Base-by-base conservation (phyloP, 2,797 vertebrate genomes). In the Myotis findleyi region DNA sequence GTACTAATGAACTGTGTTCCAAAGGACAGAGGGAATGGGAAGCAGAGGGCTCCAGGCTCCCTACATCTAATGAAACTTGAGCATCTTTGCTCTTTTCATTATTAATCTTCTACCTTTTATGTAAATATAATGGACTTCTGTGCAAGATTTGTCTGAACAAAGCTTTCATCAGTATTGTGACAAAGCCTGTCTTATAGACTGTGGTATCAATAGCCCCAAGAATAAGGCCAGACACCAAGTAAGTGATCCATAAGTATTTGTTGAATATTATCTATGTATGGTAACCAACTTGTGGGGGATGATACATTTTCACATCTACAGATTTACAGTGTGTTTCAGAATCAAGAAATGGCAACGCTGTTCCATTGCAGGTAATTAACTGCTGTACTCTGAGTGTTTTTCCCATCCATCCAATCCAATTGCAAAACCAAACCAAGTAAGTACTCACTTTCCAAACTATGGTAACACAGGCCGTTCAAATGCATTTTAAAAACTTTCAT, bases 301-400 rank as follows among this genome's bases (percentile, higher is more conserved):
- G 16, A 47, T n/a, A 2, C 27, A 38, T 76, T 85, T 95, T 94
- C 75, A 95, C 59, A 95, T 27, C 41, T 75, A 59, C 16, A 57
- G 51, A 38, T 57, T 82, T 66, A 18, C 6, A n/a, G 8, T 81
- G 51, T 84, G 72, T 88, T 68, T 94, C 79, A 76, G 68, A 71
- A 84, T 66, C 51, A 93, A 57, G 36, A 81, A 85, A 25, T 23
- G 53, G 16, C 18, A 66, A 49, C 25, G 23, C 27, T 23, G 23
- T 51, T 71, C n/a, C 44, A 21, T 13, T 71, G 47, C 25, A 85
- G 64, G 16, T 51, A 55, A 71, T 51, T 38, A 33, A 33, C 4
- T 51, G 16, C 4, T 2, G 3, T 17, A 47, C 0, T 6, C 66
- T 49, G 75, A 53, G n/a, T 16, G 36, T 84, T 91, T 85, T 53